These are phyloP conservation scores for Semnornis frantzii DNA, from an alignment of 2,113 vertebrate species.

Conservation along the genomic window DNA sequence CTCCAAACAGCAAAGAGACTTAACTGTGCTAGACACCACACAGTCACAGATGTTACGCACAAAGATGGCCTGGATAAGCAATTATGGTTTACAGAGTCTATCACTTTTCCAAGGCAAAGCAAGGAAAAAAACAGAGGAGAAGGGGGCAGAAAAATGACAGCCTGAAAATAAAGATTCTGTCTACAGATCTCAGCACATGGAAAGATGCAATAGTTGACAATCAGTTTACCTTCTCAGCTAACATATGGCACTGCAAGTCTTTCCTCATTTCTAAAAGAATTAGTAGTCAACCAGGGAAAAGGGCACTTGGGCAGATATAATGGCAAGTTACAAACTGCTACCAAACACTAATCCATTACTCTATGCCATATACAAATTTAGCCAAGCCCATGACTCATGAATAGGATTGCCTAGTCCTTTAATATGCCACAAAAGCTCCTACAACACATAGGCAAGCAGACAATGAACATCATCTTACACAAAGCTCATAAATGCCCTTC, in stretches of 20 bases:
- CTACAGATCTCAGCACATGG: not conserved
- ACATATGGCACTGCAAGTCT: not conserved
- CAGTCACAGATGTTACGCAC: not conserved
- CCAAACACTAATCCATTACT: not conserved
- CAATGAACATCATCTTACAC: not conserved
- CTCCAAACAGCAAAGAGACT: not conserved
- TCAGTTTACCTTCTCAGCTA: not conserved
- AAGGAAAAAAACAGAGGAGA: not conserved
- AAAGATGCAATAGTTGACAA: not conserved
- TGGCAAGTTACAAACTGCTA: not conserved
- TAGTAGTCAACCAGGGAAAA: not conserved
- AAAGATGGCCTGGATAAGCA: not conserved
- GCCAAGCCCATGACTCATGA: not conserved
- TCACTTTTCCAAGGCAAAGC: not conserved
- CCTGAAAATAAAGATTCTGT: not conserved
- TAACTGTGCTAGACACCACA: not conserved
- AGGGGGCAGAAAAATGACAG: not conserved
- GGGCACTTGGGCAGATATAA: not conserved
- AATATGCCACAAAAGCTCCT: not conserved
- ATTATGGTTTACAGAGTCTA: not conserved
- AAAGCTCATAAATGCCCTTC: not conserved
- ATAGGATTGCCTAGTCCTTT: not conserved
- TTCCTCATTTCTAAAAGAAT: not conserved
- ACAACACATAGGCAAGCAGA: not conserved
- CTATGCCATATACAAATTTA: not conserved